Conservation (phyloP, 1,140 invertebrate genomes). For the Ostrea edulis region DNA sequence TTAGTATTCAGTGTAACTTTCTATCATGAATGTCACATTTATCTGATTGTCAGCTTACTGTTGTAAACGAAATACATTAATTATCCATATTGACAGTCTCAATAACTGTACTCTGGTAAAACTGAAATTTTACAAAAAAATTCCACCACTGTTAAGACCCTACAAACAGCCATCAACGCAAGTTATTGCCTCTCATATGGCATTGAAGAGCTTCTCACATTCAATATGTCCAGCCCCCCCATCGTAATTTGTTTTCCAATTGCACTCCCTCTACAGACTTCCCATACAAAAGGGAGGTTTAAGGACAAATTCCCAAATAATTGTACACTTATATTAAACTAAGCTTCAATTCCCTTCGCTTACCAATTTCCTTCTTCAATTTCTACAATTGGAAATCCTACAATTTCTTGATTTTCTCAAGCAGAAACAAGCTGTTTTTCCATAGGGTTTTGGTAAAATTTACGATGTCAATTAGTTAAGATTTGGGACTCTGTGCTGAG, state of each 20-base stretch:
- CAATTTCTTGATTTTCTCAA: not conserved
- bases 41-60: no score
- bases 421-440: slow-evolving; percentile 27
- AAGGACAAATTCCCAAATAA: not conserved
- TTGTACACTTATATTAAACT: not conserved
- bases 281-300: not conserved
- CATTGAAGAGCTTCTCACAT: not conserved
- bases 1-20: no score
- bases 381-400: not conserved
- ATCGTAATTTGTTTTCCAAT: slow-evolving; percentile 28
- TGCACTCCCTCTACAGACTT: not conserved
- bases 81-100: not conserved
- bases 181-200: slow-evolving; percentile 2
- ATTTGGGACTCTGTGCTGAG: slow-evolving; percentile 12
- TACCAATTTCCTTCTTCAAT: not conserved
- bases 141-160: not conserved
- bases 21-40: no score
- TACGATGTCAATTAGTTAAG: slow-evolving; percentile 30
- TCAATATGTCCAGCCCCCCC: not conserved
- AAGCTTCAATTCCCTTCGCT: not conserved
- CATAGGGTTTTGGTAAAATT: slow-evolving; percentile 21
- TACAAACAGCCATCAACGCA: not conserved
- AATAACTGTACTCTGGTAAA: no score
- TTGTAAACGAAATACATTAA: no score
- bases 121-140: not conserved